Evolutionary conservation across 2,797 vertebrate genomes (phyloP).

Genomic region (Enteromius treurensis): DNA sequence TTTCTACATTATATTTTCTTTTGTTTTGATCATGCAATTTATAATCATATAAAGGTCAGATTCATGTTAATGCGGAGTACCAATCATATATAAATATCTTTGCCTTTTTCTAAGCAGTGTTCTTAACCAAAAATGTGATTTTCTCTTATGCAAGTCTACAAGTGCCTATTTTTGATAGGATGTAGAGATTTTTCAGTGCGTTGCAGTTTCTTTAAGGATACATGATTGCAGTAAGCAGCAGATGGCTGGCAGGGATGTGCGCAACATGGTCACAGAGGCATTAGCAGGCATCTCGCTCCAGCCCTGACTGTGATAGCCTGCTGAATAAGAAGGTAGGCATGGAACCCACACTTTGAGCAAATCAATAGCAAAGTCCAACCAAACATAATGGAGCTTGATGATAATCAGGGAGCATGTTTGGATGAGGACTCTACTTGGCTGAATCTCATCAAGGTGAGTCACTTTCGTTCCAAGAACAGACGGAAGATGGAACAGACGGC

Average conservation of each 20-base stretch:
- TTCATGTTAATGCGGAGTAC: neutral
- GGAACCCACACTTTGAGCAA: slow-evolving; percentile 17
- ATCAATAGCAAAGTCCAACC: slow-evolving; percentile 19
- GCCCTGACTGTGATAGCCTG: slow-evolving; percentile 22
- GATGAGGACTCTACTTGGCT: slow-evolving; percentile 41
- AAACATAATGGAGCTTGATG: slow-evolving; percentile 42
- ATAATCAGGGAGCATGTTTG: slow-evolving; percentile 42
- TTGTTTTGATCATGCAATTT: neutral
- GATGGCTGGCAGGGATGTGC: slow-evolving; percentile 46
- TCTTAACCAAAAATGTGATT: neutral
- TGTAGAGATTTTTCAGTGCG: neutral
- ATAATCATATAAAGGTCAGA: neutral
- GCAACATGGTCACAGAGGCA: slow-evolving; percentile 31
- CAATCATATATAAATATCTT: neutral
- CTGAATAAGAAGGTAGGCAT: slow-evolving; percentile 23
- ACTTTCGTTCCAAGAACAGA: slow-evolving; percentile 30
- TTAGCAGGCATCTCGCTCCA: slow-evolving; percentile 10
- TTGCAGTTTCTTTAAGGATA: slow-evolving; percentile 24
- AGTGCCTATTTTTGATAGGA: neutral
- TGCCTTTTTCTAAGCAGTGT: neutral
- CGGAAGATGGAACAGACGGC: slow-evolving; percentile 39
- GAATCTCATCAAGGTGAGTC: slow-evolving; percentile 30
- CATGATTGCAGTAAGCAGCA: slow-evolving; percentile 24
- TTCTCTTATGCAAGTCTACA: neutral
- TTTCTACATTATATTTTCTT: neutral